Evolutionary conservation across 2,888 invertebrate species (phyloP), one percentile per base, ranked within the genome.

Genomic region (Melieria crassipennis): DNA sequence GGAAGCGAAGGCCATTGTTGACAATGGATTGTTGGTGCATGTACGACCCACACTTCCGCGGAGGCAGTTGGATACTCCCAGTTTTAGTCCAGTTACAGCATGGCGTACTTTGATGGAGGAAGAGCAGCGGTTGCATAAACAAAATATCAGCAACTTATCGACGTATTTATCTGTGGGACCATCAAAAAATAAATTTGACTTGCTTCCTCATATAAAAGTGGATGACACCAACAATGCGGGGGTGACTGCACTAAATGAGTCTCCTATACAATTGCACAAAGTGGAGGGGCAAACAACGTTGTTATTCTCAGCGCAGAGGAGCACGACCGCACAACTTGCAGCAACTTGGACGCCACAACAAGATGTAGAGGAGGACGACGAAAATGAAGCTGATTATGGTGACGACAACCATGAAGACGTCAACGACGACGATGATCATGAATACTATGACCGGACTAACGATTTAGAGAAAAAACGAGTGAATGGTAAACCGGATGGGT

Each of bases 271-370:
- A n/a, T n/a, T n/a, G n/a, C n/a, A n/a, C n/a, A n/a, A n/a, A 42
- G 11, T 5, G 43, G 74, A 73, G 58, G 9, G 66, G 5, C 81
- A 79, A 0, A 79, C 79, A 50, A 75, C 73, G 71, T 75, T 78
- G 7, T 74, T 70, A n/a, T 74, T 73, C 13, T 46, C 11, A 5
- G 1, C 9, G 50, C 69, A 61, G 66, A 45, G 50, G 16, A 56
- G 6, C 4, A 11, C 43, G 57, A 0, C 70, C 16, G 74, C 78
- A 11, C 78, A 79, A 13, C 77, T 75, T 70, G 73, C 80, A 69
- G 82, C 87, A 58, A 88, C 91, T 0, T 95, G 95, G 95, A 95
- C 94, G 0, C 95, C 95, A 0, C 94, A 95, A 80, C 94, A 95
- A 83, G 95, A 95, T 84, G 88, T 95, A n/a, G 92, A 90, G 52